Evolutionary conservation across 2,113 vertebrate genomes (phyloP).

Genomic region (Lagopus muta): DNA sequence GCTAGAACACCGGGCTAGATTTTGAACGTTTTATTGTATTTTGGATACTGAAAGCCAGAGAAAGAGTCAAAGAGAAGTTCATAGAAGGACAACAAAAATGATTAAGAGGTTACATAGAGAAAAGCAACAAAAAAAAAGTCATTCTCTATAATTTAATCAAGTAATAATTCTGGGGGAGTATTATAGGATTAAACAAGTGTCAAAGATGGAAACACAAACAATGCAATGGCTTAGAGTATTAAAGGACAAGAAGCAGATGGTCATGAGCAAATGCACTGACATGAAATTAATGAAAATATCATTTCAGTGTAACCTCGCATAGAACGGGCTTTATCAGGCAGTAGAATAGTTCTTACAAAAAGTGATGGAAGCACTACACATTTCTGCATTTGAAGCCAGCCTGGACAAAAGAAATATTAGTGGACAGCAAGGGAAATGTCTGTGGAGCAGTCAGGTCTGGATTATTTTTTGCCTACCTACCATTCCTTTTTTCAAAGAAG

Average conservation of each 20-base stretch:
- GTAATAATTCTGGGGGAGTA: constrained; percentile 30
- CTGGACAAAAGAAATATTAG: not conserved
- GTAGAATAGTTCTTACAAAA: not conserved
- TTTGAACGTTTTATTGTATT: not conserved
- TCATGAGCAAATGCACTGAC: not conserved
- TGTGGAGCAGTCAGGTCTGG: not conserved
- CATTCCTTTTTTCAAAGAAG: not conserved
- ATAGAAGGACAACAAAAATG: not conserved
- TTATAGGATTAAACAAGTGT: constrained; percentile 41
- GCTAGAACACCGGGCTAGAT: not conserved
- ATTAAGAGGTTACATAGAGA: not conserved
- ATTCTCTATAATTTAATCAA: constrained; percentile 53
- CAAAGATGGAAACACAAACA: constrained; percentile 1
- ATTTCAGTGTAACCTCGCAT: constrained; percentile 11
- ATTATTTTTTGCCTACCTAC: not conserved
- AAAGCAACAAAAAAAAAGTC: not conserved
- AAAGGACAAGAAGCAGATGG: constrained; percentile 56
- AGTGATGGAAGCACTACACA: not conserved
- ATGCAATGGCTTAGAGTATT: constrained; percentile 17
- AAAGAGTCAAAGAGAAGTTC: constrained; percentile 5
- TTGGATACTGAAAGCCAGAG: not conserved
- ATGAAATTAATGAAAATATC: constrained; percentile 51
- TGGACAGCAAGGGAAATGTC: not conserved
- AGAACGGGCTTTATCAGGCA: constrained; percentile 2
- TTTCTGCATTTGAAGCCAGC: not conserved